These are phyloP conservation scores for Dendroctonus ponderosae DNA, from an alignment of 1,140 invertebrate genomes.

Conservation along the genomic window DNA sequence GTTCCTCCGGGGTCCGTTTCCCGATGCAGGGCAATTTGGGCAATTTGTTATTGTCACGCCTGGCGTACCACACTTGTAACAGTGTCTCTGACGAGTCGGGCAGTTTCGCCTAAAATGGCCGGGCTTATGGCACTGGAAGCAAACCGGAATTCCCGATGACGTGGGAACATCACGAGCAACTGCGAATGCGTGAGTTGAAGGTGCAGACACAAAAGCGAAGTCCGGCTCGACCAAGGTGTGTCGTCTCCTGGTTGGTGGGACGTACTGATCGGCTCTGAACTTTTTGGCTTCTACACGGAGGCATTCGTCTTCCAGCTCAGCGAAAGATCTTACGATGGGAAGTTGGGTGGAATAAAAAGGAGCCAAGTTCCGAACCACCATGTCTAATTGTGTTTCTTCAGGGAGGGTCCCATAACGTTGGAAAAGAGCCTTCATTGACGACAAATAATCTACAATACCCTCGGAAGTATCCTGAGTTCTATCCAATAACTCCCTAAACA, in stretches of 20 bases:
- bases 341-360: slow-evolving; percentile 10
- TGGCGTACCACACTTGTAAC: slow-evolving; percentile 14
- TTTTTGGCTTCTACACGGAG: slow-evolving; percentile 11
- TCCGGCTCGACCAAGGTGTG: slow-evolving; percentile 3
- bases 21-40: slow-evolving; percentile 11
- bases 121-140: slow-evolving; percentile 10
- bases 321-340: background rate
- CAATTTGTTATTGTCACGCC: slow-evolving; percentile 14
- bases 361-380: slow-evolving; percentile 1
- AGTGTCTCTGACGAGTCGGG: slow-evolving; percentile 3
- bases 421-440: slow-evolving; percentile 41
- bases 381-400: slow-evolving; percentile 15
- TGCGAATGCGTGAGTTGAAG: background rate
- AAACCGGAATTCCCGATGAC: background rate
- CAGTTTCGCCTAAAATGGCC: slow-evolving; percentile 15
- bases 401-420: slow-evolving; percentile 29
- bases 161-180: background rate
- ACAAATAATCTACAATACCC: background rate
- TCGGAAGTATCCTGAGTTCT: slow-evolving; percentile 34
- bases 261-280: slow-evolving; percentile 1
- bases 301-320: slow-evolving; percentile 14
- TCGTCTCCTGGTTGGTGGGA: slow-evolving; percentile 6
- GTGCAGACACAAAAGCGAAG: slow-evolving; percentile 6
- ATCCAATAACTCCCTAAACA: slow-evolving; percentile 17
- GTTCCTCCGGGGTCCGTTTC: slow-evolving; percentile 12